Evolutionary conservation across 2,888 invertebrate genomes (phyloP).

Genomic region (Athalia cordata): DNA sequence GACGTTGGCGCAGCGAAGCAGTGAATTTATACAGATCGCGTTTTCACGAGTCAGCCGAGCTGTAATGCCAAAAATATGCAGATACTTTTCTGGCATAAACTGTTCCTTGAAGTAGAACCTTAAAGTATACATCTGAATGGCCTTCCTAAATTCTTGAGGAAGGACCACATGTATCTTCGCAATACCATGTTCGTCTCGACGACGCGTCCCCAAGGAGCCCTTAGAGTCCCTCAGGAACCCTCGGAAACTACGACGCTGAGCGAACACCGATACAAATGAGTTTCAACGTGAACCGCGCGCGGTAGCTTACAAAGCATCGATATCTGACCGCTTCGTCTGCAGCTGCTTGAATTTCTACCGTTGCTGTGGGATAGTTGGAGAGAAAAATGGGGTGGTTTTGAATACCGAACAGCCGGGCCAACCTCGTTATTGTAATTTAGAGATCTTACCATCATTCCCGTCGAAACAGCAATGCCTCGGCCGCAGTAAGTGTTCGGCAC

Average conservation of each 20-base stretch:
- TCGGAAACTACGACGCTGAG: conserved; percentile 28
- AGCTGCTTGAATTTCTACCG: conserved; percentile 13
- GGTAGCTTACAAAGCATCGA: background rate
- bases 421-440: conserved; percentile 41
- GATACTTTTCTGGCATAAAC: conserved; percentile 18
- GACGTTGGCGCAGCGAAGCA: conserved; percentile 1
- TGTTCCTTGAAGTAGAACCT: conserved; percentile 2
- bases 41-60: background rate
- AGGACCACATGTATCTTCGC: conserved; percentile 7
- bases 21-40: conserved; percentile 24
- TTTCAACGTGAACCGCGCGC: background rate
- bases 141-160: conserved; percentile 25
- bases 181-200: conserved; percentile 27
- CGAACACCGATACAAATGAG: conserved; percentile 42
- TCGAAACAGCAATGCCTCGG: conserved; percentile 98
- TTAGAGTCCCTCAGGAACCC: background rate
- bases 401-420: conserved; percentile 13
- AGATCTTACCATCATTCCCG: conserved; percentile 97
- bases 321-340: conserved; percentile 20
- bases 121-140: conserved; percentile 16
- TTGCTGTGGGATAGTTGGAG: background rate
- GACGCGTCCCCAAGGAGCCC: background rate
- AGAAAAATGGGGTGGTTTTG: conserved; percentile 4
- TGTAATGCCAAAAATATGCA: background rate
- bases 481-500: conserved; percentile 99